These are phyloP conservation scores for Nesidiocoris tenuis DNA, from an alignment of 2,888 invertebrate species.

Conservation along the genomic window DNA sequence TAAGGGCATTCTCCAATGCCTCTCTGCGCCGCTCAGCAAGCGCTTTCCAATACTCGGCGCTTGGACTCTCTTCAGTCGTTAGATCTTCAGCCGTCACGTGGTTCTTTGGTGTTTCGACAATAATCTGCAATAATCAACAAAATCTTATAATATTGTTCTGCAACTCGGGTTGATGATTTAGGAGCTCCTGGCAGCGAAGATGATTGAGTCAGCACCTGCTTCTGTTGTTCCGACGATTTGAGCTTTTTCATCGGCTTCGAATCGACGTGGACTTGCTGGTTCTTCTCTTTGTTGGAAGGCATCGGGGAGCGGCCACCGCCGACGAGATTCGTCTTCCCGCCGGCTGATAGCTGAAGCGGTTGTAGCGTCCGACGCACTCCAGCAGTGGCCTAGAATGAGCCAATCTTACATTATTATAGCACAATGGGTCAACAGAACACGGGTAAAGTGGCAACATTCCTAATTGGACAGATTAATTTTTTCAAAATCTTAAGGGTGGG, in stretches of 20 bases:
- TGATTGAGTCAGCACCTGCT: no score
- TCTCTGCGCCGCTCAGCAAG: constrained; percentile 72
- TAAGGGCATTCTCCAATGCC: constrained; percentile 69
- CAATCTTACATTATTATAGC: background rate
- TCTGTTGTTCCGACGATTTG: constrained; percentile 7
- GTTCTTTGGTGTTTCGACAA: background rate
- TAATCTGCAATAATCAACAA: background rate
- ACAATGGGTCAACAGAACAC: no score
- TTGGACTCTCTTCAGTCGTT: constrained; percentile 55
- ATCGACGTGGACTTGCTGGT: constrained; percentile 1
- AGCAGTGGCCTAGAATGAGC: constrained; percentile 39
- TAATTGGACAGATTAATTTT: background rate
- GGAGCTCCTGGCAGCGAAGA: no score
- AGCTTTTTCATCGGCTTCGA: constrained; percentile 8
- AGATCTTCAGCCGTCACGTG: constrained; percentile 12
- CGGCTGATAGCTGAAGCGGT: constrained; percentile 69
- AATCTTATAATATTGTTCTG: no score
- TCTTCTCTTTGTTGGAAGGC: constrained; percentile 40
- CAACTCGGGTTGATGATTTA: no score
- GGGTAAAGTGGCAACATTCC: no score
- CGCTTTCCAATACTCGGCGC: constrained; percentile 74
- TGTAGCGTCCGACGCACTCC: constrained; percentile 66
- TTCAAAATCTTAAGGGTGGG: background rate
- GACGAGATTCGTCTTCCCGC: constrained; percentile 72
- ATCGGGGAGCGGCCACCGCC: constrained; percentile 60